Evolutionary conservation across 2,888 invertebrate genomes (phyloP).

Genomic region (Mongoloraphidia duomilia): DNA sequence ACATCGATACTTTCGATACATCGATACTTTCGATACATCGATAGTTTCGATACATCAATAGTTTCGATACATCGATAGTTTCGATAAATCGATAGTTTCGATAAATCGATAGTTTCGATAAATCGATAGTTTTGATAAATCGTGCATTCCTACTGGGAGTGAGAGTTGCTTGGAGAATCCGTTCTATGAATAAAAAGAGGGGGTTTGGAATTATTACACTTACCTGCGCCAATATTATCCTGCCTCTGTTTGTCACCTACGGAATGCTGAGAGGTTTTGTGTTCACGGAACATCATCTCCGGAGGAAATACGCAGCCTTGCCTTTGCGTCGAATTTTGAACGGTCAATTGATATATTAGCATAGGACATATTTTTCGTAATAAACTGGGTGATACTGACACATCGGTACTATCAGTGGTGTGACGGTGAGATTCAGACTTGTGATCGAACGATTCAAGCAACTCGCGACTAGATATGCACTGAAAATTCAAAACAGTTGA

Average conservation of each 20-base stretch:
- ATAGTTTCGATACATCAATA: no score
- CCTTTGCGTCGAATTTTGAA: conserved; percentile 34
- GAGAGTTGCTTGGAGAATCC: no score
- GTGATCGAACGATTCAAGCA: conserved; percentile 11
- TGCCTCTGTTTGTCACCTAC: neutral
- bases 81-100: no score
- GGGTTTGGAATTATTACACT: no score
- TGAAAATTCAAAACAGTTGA: conserved; percentile 25
- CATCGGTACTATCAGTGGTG: conserved; percentile 21
- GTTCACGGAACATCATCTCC: neutral
- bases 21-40: no score
- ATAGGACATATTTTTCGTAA: conserved; percentile 44
- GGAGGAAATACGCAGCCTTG: neutral
- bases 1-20: no score
- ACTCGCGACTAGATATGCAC: conserved; percentile 30
- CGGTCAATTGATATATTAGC: conserved; percentile 49
- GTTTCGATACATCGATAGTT: no score
- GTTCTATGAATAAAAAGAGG: no score
- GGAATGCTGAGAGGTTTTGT: neutral
- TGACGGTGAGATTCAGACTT: conserved; percentile 14
- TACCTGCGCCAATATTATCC: no score
- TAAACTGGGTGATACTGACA: neutral
- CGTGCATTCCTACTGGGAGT: no score
- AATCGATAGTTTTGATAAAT: no score
- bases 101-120: no score